phyloP scores from a whole-genome alignment of 2,113 vertebrate species.

The Dinomys branickii region DNA sequence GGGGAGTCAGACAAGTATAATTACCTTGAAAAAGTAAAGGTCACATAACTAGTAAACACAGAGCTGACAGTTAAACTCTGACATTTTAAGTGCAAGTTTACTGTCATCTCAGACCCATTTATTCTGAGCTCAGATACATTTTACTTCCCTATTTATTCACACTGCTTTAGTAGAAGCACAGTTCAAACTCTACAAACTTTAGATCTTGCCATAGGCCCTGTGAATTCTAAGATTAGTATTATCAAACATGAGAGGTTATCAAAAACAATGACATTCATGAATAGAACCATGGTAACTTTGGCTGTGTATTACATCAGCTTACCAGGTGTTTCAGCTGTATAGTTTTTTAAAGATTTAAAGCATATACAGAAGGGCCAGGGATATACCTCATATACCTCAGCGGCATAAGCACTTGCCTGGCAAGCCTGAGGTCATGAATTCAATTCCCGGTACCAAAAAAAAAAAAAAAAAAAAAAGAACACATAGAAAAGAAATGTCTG shows the following conservation, averaged over 20 bases:
- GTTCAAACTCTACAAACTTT: background rate
- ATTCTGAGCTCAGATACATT: slow-evolving; percentile 23
- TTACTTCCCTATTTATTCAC: slow-evolving; percentile 22
- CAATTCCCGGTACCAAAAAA: no score
- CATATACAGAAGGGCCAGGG: no score
- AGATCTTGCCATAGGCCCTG: background rate
- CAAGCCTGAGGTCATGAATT: no score
- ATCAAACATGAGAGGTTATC: background rate
- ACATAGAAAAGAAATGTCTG: background rate
- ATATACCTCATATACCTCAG: no score
- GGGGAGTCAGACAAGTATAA: background rate
- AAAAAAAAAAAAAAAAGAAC: no score
- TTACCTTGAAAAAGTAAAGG: slow-evolving; percentile 38
- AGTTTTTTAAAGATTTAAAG: background rate
- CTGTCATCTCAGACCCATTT: background rate
- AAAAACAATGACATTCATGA: background rate
- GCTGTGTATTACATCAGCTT: background rate
- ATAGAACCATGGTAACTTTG: background rate
- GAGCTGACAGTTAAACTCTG: background rate
- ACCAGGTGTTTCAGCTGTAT: background rate
- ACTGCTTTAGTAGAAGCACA: background rate
- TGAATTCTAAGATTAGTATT: background rate
- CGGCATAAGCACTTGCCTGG: no score
- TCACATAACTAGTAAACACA: background rate
- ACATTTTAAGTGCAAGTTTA: background rate